Base-by-base conservation (phyloP, 2,888 invertebrate species). In the Lepas anatifera region DNA sequence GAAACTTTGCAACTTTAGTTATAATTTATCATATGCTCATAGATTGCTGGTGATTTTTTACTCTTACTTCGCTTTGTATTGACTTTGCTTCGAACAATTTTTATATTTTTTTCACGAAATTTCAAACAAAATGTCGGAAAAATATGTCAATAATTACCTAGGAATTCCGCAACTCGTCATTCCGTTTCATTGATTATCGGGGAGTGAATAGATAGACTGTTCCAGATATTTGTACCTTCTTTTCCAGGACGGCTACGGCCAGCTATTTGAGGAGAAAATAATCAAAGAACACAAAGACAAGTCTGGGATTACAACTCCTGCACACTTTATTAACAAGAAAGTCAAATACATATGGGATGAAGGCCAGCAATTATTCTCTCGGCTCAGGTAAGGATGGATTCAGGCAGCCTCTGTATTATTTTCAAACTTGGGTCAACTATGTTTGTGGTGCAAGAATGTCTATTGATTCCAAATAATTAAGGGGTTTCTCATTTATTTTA, bases 271-370 rank as follows among this genome's bases (percentile, higher is more conserved):
- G 16, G 52, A 52, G 27, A 32, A 52, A 16, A 32, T 52, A 3
- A 16, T 32, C 27, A 52, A 52, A 16, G 29, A 29, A 16, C 29
- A 18, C 16, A 32, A 2, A 4, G 16, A 52, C 16, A 32, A 29
- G 7, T 29, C 29, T 7, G 52, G 52, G 16, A 52, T 29, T 29
- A 52, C 52, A 2, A 52, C 32, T 3, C 52, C 52, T 18, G 11
- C 18, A 3, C 32, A 79, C 74, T 82, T 82, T 74, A 72, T 76
- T 48, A 79, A 79, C 73, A 81, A 81, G 75, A 81, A 80, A 73
- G 75, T 81, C 32, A 81, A 81, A 73, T 82, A 81, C 72, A 73
- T 81, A 7, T 82, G 81, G 81, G 76, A 79, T 70, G 69, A 73
- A 2, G 76, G 77, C 18, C 74, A 71, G 27, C 72, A 75, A 16